phyloP scores from a whole-genome alignment of 2,797 vertebrate genomes.

The Brachyrhaphis roseni region DNA sequence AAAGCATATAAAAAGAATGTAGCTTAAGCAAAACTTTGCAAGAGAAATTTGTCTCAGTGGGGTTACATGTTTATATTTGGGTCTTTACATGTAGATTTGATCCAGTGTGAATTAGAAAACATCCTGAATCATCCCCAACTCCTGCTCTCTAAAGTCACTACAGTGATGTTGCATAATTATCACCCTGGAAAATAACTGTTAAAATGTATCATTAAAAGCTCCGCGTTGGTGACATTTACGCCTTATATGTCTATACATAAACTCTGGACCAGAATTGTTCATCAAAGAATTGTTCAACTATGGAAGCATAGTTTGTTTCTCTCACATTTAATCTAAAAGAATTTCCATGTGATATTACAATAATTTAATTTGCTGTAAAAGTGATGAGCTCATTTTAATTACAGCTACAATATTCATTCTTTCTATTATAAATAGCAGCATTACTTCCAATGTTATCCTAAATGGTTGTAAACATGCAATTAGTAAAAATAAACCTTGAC shows the following conservation, averaged over 20 bases:
- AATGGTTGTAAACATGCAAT: no score
- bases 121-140: not conserved
- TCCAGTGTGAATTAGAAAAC: not conserved
- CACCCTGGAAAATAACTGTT: not conserved
- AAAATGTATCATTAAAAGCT: not conserved
- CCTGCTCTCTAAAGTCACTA: not conserved
- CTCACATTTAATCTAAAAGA: not conserved
- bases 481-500: no score
- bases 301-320: not conserved
- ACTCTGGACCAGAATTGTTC: not conserved
- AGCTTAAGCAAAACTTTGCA: not conserved
- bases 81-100: not conserved
- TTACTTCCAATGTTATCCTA: no score
- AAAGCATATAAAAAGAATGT: not conserved
- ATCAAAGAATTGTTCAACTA: no score
- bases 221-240: not conserved
- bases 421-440: no score
- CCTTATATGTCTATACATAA: not conserved
- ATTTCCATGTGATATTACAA: not conserved
- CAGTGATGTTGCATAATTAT: not conserved
- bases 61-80: not conserved
- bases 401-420: no score
- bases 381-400: slow-evolving; percentile 1
- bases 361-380: not conserved
- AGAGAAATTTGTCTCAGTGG: not conserved